A percentile compares a stretch with the other conserved stretches of the same genome.
Evolutionary conservation across 2,888 invertebrate species (phyloP).

Genomic region (Agrilus mali): DNA sequence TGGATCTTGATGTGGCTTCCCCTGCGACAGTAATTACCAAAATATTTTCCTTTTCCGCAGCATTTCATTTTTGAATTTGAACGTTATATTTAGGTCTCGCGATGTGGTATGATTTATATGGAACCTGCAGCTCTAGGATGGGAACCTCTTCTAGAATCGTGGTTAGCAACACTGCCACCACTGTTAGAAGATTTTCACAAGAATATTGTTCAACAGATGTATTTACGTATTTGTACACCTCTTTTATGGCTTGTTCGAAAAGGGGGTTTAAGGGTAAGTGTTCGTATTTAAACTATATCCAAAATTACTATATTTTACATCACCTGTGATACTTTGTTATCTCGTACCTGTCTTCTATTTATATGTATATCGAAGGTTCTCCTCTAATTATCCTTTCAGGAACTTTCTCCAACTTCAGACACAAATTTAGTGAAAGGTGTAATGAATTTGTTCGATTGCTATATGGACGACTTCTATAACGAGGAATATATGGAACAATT

Average conservation of each 20-base stretch:
- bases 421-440: slow-evolving; percentile 67
- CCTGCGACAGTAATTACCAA: slow-evolving; percentile 60
- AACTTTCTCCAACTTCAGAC: slow-evolving; percentile 76
- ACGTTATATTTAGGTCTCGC: slow-evolving; percentile 55
- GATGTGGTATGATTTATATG: slow-evolving; percentile 95
- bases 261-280: slow-evolving; percentile 45
- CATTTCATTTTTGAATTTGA: neutral
- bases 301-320: no score
- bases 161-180: slow-evolving; percentile 67
- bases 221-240: slow-evolving; percentile 69
- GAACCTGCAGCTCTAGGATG: slow-evolving; percentile 86
- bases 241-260: slow-evolving; percentile 64
- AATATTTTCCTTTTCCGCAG: neutral
- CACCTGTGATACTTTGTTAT: no score
- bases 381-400: slow-evolving; percentile 36
- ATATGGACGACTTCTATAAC: slow-evolving; percentile 75
- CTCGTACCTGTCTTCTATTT: no score
- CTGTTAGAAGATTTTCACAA: slow-evolving; percentile 57
- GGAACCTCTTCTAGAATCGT: slow-evolving; percentile 74
- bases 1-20: slow-evolving; percentile 91
- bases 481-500: slow-evolving; percentile 56
- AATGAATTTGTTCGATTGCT: slow-evolving; percentile 80
- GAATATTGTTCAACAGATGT: slow-evolving; percentile 54
- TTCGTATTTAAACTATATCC: no score
- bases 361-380: no score